Percentiles rank a stretch among this genome's conserved stretches.
Evolutionary conservation across 2,888 invertebrate genomes (phyloP).

Genomic region (Onthophagus sagittarius): DNA sequence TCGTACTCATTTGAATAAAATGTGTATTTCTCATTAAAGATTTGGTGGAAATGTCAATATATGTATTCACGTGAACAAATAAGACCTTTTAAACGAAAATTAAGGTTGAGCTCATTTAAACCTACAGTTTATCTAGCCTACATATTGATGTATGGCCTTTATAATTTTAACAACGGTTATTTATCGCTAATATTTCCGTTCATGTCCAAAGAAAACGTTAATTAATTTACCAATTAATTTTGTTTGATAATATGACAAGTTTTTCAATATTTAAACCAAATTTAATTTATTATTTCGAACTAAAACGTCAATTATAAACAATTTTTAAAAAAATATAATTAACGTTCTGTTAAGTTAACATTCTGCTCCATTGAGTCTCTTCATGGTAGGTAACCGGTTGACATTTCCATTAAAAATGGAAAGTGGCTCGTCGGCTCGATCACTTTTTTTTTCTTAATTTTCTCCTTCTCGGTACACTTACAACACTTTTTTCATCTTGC

Average conservation of each 20-base stretch:
- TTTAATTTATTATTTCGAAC: too few species aligned
- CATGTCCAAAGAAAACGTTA: neutral
- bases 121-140: neutral
- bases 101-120: neutral
- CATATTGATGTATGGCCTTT: neutral
- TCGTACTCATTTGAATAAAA: neutral
- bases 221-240: neutral
- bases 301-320: too few species aligned
- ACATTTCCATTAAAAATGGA: slow-evolving; percentile 19
- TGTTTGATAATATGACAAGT: neutral
- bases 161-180: neutral
- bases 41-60: neutral
- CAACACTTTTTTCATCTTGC: neutral
- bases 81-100: neutral
- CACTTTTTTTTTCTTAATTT: neutral
- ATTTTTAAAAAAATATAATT: neutral
- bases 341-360: neutral
- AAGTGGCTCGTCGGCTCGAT: slow-evolving; percentile 12
- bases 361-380: neutral
- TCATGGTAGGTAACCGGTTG: neutral
- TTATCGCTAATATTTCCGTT: neutral
- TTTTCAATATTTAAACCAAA: neutral
- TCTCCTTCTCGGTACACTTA: too few species aligned
- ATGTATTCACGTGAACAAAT: neutral
- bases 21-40: neutral